Conservation (phyloP, 2,113 vertebrate species). For the Sebastes schlegelii region DNA sequence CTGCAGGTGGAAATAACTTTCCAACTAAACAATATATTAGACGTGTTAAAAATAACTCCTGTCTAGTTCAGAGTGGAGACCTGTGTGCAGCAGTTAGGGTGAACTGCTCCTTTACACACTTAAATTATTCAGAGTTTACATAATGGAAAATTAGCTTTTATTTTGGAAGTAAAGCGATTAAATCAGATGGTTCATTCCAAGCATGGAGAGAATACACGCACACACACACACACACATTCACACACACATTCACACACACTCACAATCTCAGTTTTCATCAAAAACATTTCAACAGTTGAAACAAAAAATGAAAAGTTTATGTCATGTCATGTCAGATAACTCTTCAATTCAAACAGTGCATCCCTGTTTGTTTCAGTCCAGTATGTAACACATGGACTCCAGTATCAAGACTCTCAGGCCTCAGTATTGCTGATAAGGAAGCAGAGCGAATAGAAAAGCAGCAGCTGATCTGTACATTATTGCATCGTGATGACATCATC, state of each 20-base stretch:
- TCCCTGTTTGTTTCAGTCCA: slow-evolving; percentile 21
- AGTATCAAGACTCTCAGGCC: neutral
- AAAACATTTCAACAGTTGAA: neutral
- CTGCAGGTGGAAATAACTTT: neutral
- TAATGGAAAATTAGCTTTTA: slow-evolving; percentile 29
- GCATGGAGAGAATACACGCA: neutral
- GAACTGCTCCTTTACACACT: slow-evolving; percentile 21
- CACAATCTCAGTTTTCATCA: slow-evolving; percentile 27
- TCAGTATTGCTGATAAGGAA: slow-evolving; percentile 32
- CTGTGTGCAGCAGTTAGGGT: slow-evolving; percentile 21
- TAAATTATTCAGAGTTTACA: neutral
- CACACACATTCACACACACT: neutral
- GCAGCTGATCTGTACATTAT: slow-evolving; percentile 63
- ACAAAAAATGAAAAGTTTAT: neutral
- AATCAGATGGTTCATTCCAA: slow-evolving; percentile 9
- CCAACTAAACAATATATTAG: neutral
- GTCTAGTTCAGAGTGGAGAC: neutral
- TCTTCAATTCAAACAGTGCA: slow-evolving; percentile 18
- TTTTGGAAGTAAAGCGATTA: slow-evolving; percentile 32
- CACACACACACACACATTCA: neutral
- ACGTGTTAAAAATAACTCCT: slow-evolving; percentile 1
- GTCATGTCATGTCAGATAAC: neutral
- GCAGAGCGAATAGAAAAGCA: slow-evolving; percentile 40
- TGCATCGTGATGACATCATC: slow-evolving; percentile 69
- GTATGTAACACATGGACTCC: neutral